Evolutionary conservation across 2,888 invertebrate genomes (phyloP).

Genomic region (Tryphoninae sp.): DNA sequence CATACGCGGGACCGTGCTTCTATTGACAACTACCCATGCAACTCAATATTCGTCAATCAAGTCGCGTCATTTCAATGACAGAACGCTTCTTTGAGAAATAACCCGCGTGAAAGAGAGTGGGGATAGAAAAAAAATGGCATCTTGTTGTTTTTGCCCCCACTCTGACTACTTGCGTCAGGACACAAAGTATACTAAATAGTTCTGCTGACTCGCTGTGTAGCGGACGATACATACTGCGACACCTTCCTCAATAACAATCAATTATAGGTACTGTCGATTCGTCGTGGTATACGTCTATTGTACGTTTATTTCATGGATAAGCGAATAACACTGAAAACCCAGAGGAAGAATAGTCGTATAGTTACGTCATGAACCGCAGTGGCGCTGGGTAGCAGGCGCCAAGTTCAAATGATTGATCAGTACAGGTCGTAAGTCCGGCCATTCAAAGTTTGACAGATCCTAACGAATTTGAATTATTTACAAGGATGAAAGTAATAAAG

Average conservation of each 20-base stretch:
- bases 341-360: not conserved
- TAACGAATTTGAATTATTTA: too few species aligned
- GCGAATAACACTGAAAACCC: not conserved
- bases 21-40: not conserved
- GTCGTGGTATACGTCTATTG: not conserved
- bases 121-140: constrained; percentile 1
- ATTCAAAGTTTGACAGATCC: not conserved
- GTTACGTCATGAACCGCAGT: too few species aligned
- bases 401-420: too few species aligned
- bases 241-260: not conserved
- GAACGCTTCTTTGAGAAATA: not conserved
- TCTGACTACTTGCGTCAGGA: not conserved
- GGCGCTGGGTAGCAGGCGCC: too few species aligned
- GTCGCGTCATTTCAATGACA: not conserved
- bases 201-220: not conserved
- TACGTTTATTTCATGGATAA: not conserved
- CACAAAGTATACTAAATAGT: not conserved
- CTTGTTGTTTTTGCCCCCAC: not conserved
- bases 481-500: too few species aligned
- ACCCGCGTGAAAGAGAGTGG: not conserved
- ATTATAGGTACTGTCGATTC: not conserved
- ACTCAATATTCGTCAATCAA: not conserved
- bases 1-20: too few species aligned
- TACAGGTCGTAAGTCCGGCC: too few species aligned
- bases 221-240: not conserved